phyloP scores from a whole-genome alignment of 2,113 vertebrate genomes.

The Pitta sordida region DNA sequence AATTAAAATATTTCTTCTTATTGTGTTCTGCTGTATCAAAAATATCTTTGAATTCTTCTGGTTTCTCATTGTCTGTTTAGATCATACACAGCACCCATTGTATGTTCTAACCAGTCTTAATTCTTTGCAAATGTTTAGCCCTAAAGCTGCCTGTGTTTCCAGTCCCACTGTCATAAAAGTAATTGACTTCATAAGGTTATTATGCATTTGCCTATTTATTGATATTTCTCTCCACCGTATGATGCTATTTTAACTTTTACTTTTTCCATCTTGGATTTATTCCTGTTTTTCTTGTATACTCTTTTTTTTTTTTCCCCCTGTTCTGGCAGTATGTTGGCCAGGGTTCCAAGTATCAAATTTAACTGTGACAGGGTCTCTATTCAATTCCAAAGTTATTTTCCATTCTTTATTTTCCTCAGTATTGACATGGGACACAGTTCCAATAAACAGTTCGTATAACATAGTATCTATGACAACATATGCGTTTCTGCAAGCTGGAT shows the following conservation, averaged over 20 bases:
- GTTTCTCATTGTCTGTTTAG: slow-evolving; percentile 42
- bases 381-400: slow-evolving; percentile 46
- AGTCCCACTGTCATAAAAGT: slow-evolving; percentile 32
- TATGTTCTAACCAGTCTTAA: slow-evolving; percentile 30
- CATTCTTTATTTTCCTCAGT: slow-evolving; percentile 50
- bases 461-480: slow-evolving; percentile 4
- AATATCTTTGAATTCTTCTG: slow-evolving; percentile 35
- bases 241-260: slow-evolving; percentile 47
- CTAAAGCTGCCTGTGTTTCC: slow-evolving; percentile 2
- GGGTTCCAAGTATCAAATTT: slow-evolving; percentile 21
- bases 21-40: slow-evolving; percentile 18
- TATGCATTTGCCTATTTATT: slow-evolving; percentile 39
- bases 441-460: slow-evolving; percentile 48
- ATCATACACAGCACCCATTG: slow-evolving; percentile 20
- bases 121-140: slow-evolving; percentile 51
- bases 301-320: not conserved
- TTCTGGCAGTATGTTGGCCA: slow-evolving; percentile 9
- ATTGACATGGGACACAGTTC: slow-evolving; percentile 50
- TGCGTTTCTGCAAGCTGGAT: not conserved
- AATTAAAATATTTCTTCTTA: not conserved
- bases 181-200: slow-evolving; percentile 44
- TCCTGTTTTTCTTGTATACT: not conserved
- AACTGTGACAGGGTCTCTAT: slow-evolving; percentile 37
- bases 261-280: slow-evolving; percentile 51
- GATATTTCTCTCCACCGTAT: not conserved